These are phyloP conservation scores for Parapsyche elsis DNA, from an alignment of 1,140 invertebrate genomes.

Conservation along the genomic window DNA sequence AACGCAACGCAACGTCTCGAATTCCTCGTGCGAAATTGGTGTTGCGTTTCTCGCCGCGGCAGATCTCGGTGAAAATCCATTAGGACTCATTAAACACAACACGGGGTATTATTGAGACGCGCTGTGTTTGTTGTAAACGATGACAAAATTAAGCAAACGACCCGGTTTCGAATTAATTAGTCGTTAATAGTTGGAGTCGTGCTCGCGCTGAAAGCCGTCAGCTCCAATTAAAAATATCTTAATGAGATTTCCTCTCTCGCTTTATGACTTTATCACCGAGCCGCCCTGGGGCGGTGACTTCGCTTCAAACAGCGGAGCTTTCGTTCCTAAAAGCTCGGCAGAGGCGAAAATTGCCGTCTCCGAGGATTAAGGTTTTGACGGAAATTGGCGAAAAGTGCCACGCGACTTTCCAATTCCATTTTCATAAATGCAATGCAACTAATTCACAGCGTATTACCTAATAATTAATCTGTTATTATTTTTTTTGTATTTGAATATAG, in stretches of 20 bases:
- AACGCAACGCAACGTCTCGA: too few relatives aligned
- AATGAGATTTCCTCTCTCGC: slow-evolving; percentile 24
- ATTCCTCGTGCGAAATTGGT: too few relatives aligned
- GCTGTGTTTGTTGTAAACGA: too few relatives aligned
- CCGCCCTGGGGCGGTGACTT: neutral
- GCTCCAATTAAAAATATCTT: slow-evolving; percentile 34
- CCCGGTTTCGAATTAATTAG: neutral
- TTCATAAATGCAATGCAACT: neutral
- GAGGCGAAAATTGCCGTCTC: slow-evolving; percentile 16
- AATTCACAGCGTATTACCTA: neutral
- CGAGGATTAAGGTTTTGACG: slow-evolving; percentile 26
- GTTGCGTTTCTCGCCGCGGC: too few relatives aligned
- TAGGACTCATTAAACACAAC: too few relatives aligned
- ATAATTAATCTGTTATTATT: too few relatives aligned
- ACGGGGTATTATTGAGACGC: too few relatives aligned
- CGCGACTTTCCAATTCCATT: neutral
- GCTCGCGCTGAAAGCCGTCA: slow-evolving; percentile 10
- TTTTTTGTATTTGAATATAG: too few relatives aligned
- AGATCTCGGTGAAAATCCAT: too few relatives aligned
- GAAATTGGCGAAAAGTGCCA: slow-evolving; percentile 12
- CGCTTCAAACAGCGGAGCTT: neutral
- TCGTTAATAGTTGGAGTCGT: slow-evolving; percentile 14
- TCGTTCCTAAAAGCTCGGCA: neutral
- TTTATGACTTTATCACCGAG: slow-evolving; percentile 1
- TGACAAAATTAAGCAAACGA: too few relatives aligned